phyloP scores from a whole-genome alignment of 2,113 vertebrate genomes.

The Ondatra zibethicus region DNA sequence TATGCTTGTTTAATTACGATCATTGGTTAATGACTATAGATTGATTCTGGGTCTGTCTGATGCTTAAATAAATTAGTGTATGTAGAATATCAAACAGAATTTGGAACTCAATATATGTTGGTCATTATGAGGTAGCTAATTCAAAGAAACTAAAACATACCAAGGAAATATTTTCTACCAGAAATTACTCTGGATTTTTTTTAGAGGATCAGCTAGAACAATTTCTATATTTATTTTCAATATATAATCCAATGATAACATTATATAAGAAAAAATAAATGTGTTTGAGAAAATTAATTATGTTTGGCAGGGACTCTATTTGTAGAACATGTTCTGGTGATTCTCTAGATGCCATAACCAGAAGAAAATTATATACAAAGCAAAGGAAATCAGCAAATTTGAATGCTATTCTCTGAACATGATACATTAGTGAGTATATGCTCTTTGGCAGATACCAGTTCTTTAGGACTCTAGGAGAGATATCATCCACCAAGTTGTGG shows the following conservation, averaged over 20 bases:
- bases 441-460: slow-evolving; percentile 58
- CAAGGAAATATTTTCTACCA: not conserved
- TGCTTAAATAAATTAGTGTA: not conserved
- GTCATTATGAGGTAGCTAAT: slow-evolving; percentile 32
- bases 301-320: slow-evolving; percentile 49
- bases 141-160: slow-evolving; percentile 35
- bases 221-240: slow-evolving; percentile 33
- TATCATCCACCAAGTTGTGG: slow-evolving; percentile 14
- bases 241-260: slow-evolving; percentile 44
- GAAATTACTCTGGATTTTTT: slow-evolving; percentile 37
- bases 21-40: not conserved
- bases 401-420: not conserved
- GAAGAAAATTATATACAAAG: slow-evolving; percentile 52
- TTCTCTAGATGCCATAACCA: slow-evolving; percentile 42
- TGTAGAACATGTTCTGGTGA: not conserved
- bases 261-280: slow-evolving; percentile 63
- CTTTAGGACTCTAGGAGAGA: slow-evolving; percentile 29
- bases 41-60: not conserved
- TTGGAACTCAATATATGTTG: slow-evolving; percentile 1
- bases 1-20: not conserved
- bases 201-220: slow-evolving; percentile 38
- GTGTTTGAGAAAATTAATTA: slow-evolving; percentile 57
- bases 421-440: slow-evolving; percentile 25
- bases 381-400: slow-evolving; percentile 61
- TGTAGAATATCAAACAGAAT: not conserved